These are phyloP conservation scores for Rhinophrynus dorsalis DNA, from an alignment of 2,797 vertebrate species.

Conservation along the genomic window DNA sequence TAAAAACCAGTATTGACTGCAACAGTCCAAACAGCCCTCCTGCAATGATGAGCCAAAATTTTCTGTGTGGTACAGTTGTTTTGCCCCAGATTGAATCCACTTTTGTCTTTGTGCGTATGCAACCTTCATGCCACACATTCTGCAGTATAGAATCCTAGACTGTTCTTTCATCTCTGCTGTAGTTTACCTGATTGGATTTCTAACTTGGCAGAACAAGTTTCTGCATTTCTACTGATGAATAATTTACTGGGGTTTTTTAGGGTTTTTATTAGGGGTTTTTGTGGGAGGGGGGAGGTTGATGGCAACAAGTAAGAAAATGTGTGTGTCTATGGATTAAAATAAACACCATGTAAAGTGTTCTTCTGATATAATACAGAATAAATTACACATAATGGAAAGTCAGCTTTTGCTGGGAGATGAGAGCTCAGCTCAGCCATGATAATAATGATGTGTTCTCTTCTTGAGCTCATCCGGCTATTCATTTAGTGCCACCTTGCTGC, in stretches of 20 bases:
- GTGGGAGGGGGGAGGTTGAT: too few relatives aligned
- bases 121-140: too few relatives aligned
- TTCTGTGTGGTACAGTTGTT: too few relatives aligned
- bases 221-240: conserved; percentile 46
- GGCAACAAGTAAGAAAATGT: conserved; percentile 29
- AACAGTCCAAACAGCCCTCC: too few relatives aligned
- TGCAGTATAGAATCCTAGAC: too few relatives aligned
- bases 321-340: conserved; percentile 19
- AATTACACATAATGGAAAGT: conserved; percentile 50
- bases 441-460: conserved; percentile 19
- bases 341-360: conserved; percentile 48
- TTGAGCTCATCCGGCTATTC: conserved; percentile 20
- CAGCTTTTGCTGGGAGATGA: conserved; percentile 42
- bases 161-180: not conserved
- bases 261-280: too few relatives aligned
- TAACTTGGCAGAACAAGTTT: conserved; percentile 43
- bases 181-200: conserved; percentile 30
- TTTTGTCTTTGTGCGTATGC: too few relatives aligned
- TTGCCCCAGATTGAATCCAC: too few relatives aligned
- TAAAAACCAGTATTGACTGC: too few relatives aligned
- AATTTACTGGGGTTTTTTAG: conserved; percentile 54
- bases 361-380: conserved; percentile 55
- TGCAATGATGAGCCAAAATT: too few relatives aligned
- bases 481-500: conserved; percentile 33
- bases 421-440: conserved; percentile 12